Base-by-base conservation (phyloP, 2,797 vertebrate species). In the Psittacula echo region DNA sequence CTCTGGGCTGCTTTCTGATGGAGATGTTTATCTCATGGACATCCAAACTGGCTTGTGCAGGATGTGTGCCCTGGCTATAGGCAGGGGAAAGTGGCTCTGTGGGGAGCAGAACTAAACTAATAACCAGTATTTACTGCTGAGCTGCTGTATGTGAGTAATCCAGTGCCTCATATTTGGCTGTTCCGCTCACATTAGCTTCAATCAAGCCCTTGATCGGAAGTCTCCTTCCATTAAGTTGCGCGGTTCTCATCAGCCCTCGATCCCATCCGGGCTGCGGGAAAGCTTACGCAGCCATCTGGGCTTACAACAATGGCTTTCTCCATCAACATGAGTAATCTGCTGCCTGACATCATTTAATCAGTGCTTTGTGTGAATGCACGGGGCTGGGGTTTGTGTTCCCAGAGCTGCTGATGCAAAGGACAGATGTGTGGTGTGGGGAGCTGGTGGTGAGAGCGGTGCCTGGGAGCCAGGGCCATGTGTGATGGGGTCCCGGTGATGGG, bases 311-410 rank as follows among this genome's bases (percentile, higher is more conserved):
- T 12, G 91, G 30, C 95, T 93, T 95, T 95, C 58, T 56, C 48
- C 62, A 47, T 13, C 87, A 42, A 78, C 86, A 90, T 30, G 85
- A 91, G 85, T 96, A 95, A 95, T 94, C 92, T 91, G 11, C 71
- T 44, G 70, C 65, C 37, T 85, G 79, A 90, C 76, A 84, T 73
- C 45, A 4, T 39, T 34, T 68, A 45, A 84, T 45, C 77, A 11
- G 21, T 15, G 39, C 18, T 89, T 74, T 75, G 77, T 72, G 56
- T 34, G 87, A 78, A 20, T 30, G 71, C 62, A 23, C 39, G 37
- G 5, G 30, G 76, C 13, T 15, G 70, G n/a, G 11, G 13, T 51
- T 65, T 16, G 30, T 26, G 51, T 73, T 80, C 91, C 86, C 85
- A 18, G 32, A 47, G 39, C 41, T 78, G 16, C 89, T 67, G 77